A percentile compares a stretch with the other conserved stretches of the same genome.
Conservation (phyloP, 2,797 vertebrate genomes). For the Trachurus trachurus region DNA sequence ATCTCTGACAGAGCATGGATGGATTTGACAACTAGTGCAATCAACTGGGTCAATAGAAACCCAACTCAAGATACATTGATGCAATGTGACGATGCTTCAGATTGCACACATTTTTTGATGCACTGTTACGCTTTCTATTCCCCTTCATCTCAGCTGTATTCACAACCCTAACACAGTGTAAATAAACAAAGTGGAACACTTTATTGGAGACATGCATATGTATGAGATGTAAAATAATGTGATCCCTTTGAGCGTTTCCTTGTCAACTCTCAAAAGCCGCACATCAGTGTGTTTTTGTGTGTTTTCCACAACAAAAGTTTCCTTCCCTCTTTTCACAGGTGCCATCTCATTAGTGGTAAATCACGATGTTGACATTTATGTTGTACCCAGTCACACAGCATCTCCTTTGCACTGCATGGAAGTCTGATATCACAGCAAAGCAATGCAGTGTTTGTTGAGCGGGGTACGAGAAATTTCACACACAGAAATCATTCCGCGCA, state of each 20-base stretch:
- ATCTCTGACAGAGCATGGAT: constrained; percentile 35
- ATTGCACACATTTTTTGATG: constrained; percentile 58
- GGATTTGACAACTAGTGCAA: constrained; percentile 49
- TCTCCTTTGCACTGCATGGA: constrained; percentile 66
- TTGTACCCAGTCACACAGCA: constrained; percentile 68
- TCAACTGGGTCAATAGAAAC: constrained; percentile 62
- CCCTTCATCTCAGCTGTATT: constrained; percentile 71
- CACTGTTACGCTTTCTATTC: constrained; percentile 56
- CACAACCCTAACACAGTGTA: constrained; percentile 65
- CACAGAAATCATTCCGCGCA: constrained; percentile 23
- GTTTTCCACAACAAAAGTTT: constrained; percentile 81
- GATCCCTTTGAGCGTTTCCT: constrained; percentile 81
- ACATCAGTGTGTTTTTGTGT: constrained; percentile 57
- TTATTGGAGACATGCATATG: constrained; percentile 80
- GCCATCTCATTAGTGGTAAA: constrained; percentile 83
- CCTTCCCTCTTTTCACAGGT: constrained; percentile 77
- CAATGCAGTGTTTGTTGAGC: constrained; percentile 67
- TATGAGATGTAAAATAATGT: constrained; percentile 81
- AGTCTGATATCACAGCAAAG: constrained; percentile 62
- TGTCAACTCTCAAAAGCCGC: constrained; percentile 78
- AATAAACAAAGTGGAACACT: constrained; percentile 79
- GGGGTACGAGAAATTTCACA: constrained; percentile 58
- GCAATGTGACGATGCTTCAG: constrained; percentile 52
- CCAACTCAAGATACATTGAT: constrained; percentile 45
- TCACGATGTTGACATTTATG: constrained; percentile 79